These are phyloP conservation scores for Acanthisitta chloris DNA, from an alignment of 2,113 vertebrate genomes.

Conservation along the genomic window DNA sequence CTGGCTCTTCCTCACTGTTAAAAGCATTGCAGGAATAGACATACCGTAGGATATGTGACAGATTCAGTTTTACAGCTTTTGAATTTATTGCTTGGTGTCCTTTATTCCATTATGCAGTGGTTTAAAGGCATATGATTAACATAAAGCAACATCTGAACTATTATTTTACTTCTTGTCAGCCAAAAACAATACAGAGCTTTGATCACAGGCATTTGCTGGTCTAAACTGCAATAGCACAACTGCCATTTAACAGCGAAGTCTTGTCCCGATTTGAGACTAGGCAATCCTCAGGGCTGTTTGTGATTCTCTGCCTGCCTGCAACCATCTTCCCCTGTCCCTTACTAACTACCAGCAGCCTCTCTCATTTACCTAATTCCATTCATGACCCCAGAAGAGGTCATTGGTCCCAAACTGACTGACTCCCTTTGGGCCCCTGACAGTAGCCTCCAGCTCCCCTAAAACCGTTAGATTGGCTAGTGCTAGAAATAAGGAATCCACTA, in stretches of 20 bases:
- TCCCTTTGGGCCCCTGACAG: not conserved
- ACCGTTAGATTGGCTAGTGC: not conserved
- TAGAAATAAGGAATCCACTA: not conserved
- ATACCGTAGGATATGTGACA: not conserved
- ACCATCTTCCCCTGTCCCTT: not conserved
- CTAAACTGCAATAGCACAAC: not conserved
- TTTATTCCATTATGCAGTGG: not conserved
- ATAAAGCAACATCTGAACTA: not conserved
- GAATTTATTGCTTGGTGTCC: not conserved
- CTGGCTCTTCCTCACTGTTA: not conserved
- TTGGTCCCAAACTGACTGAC: not conserved
- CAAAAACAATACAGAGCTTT: not conserved
- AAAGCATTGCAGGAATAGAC: not conserved
- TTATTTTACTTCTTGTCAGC: not conserved
- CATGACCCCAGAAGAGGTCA: not conserved
- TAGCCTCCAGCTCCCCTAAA: not conserved
- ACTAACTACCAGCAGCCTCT: not conserved
- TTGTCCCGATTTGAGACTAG: not conserved
- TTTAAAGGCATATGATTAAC: not conserved
- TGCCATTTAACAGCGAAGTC: not conserved
- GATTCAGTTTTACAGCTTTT: not conserved
- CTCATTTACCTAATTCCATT: not conserved
- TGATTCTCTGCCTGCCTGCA: not conserved
- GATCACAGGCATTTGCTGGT: not conserved
- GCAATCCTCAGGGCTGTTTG: not conserved